These are phyloP conservation scores for Lordiphosa andalusiaca DNA, from an alignment of 2,888 invertebrate genomes.

Conservation along the genomic window DNA sequence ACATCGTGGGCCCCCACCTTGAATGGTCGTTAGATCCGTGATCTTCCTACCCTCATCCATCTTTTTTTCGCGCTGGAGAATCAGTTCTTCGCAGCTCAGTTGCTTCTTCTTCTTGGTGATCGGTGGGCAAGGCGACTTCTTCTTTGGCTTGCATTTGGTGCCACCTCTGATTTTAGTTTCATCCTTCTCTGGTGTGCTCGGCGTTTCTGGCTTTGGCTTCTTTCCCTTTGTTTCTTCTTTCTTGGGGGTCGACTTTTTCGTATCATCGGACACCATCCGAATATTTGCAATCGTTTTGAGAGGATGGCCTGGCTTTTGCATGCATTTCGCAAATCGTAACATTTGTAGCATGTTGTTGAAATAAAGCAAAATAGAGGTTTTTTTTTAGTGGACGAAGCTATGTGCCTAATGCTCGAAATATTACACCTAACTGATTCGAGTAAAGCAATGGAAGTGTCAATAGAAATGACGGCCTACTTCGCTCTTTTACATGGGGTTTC, in stretches of 20 bases:
- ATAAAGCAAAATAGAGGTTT: neutral
- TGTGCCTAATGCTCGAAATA: too few relatives aligned
- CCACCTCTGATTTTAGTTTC: conserved; percentile 17
- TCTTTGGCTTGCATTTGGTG: neutral
- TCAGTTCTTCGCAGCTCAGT: conserved; percentile 25
- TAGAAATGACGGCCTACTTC: too few relatives aligned
- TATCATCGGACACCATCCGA: neutral
- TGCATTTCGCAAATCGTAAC: neutral
- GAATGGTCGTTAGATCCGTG: neutral
- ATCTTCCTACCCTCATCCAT: neutral
- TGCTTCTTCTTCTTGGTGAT: neutral
- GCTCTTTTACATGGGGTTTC: too few relatives aligned
- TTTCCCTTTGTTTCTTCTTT: too few relatives aligned
- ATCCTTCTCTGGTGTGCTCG: neutral
- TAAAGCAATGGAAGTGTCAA: too few relatives aligned
- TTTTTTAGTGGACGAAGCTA: neutral
- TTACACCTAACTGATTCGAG: too few relatives aligned
- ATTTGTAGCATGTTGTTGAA: conserved; percentile 1
- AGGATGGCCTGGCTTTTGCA: neutral
- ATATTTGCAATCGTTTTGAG: neutral
- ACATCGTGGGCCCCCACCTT: conserved; percentile 22
- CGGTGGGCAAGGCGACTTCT: neutral
- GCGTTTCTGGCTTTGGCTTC: neutral
- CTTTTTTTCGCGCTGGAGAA: conserved; percentile 10
- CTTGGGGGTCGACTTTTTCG: conserved; percentile 1